Base-by-base conservation (phyloP, 1,140 invertebrate species). In the Meloidogyne chitwoodi region DNA sequence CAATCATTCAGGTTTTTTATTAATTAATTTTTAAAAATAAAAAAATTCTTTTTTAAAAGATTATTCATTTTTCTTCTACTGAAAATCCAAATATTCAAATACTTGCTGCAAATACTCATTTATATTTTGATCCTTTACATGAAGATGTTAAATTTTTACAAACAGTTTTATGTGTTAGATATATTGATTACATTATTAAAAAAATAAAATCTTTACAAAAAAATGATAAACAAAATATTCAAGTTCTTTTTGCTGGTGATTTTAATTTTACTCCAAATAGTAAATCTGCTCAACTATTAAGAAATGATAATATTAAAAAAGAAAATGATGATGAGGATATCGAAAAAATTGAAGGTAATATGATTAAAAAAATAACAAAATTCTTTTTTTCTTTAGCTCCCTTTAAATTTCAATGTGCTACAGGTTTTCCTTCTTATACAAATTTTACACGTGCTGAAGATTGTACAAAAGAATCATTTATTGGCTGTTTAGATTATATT, bases 401-500 rank as follows among this genome's bases (percentile, higher is more conserved):
- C 16, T 66, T 34, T 22, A 41, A 65, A 64, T 66, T 41, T 62
- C 62, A 74, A 67, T 61, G n/a, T 69, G 29, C 61, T n/a, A 24
- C 63, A 34, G 75, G 62, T 26, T 76, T 61, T 41, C 76, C 76
- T 31, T 16, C 44, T 2, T 77, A 77, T 77, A 77, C 76, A 41
- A 77, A 77, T 67, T 77, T 31, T 67, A 77, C 76, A 24, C 5
- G 27, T 8, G 74, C 67, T 22, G n/a, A 16, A 5, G 38, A 24
- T 24, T 41, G 6, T 19, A 24, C 19, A 29, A 26, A n/a, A n/a
- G n/a, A n/a, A 26, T 64, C 75, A 5, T 77, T 80, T 56, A 24
- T 26, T 29, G 76, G 76, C 10, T 79, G 76, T 71, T 67, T 77
- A 29, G 76, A 77, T 41, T 77, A 77, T 63, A 77, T 77, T 77